Percentiles rank a stretch among this genome's conserved stretches.
Evolutionary conservation across 2,888 invertebrate genomes (phyloP).

Genomic region (Zonitis immaculata): DNA sequence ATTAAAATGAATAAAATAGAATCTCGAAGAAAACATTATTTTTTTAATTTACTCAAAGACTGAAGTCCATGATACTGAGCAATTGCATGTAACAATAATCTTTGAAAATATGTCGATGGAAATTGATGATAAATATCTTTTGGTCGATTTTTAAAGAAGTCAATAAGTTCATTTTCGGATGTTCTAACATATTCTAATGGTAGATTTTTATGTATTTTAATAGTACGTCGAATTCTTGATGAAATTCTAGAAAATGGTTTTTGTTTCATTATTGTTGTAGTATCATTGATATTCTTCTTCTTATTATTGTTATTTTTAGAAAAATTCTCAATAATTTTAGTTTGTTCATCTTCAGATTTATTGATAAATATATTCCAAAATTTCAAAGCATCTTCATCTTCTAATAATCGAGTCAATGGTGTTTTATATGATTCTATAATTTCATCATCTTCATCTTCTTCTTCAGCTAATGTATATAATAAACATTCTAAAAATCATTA

Average conservation of each 20-base stretch:
- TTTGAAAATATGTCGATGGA: slow-evolving; percentile 38
- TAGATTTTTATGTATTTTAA: slow-evolving; percentile 38
- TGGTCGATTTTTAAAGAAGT: slow-evolving; percentile 34
- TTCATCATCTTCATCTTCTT: slow-evolving; percentile 33
- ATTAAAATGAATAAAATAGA: too few species aligned
- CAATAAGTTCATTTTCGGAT: slow-evolving; percentile 33
- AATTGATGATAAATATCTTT: slow-evolving; percentile 29
- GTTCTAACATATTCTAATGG: slow-evolving; percentile 32
- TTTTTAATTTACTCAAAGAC: slow-evolving; percentile 34
- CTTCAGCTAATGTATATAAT: slow-evolving; percentile 36
- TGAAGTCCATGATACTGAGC: slow-evolving; percentile 41
- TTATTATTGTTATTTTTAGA: slow-evolving; percentile 11
- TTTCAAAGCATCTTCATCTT: slow-evolving; percentile 33
- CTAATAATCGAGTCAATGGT: slow-evolving; percentile 35
- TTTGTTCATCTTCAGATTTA: slow-evolving; percentile 40
- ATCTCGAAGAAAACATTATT: too few species aligned
- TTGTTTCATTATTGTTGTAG: slow-evolving; percentile 9
- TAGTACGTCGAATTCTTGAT: slow-evolving; percentile 34
- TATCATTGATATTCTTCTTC: too few species aligned
- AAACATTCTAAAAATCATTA: slow-evolving; percentile 27
- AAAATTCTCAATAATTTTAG: slow-evolving; percentile 25
- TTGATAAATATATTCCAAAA: slow-evolving; percentile 40
- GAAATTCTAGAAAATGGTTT: slow-evolving; percentile 32
- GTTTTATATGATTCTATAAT: slow-evolving; percentile 36
- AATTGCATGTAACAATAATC: slow-evolving; percentile 40